Evolutionary conservation across 2,797 vertebrate species (phyloP), one percentile per base, ranked within the genome.

Genomic region (Trachops cirrhosus): DNA sequence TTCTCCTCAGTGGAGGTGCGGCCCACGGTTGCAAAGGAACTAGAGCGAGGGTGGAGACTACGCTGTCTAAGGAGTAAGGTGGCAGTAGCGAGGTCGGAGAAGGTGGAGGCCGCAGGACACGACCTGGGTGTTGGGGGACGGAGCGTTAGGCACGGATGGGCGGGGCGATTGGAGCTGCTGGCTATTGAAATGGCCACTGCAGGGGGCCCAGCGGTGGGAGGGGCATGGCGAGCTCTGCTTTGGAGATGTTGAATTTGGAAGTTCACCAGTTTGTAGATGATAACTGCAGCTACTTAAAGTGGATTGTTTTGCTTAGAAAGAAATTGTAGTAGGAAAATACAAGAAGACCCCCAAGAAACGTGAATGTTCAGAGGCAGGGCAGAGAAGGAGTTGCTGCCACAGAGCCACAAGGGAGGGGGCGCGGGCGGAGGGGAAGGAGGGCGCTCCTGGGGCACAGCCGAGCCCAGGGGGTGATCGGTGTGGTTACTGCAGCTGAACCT

Each of bases 281-380:
- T 79, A 15, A 16, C 6, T 74, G 70, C 93, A 74, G 75, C 50
- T 22, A 37, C 39, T 44, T 21, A 46, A 26, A 11, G 11, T 59
- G 39, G 79, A n/a, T 84, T 74, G 26, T 50, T 80, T 62, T 86
- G n/a, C 79, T 80, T 80, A 57, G 22, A 70, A 59, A 89, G 64
- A 95, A 68, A 52, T 44, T 1, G 0, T 70, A 64, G 9, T 22
- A 22, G 54, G 11, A 74, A 71, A 64, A 54, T 5, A 89, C 70
- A 83, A 22, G 37, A 50, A 14, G 39, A 1, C 24, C 59, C 80
- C 39, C 10, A 11, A 41, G 52, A 54, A 74, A 41, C 15, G 19
- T 26, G 29, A 29, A 7, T n/a, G 9, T 68, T 87, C 24, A 19
- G 67, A 67, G 50, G 6, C 29, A 34, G 37, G 21, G 26, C n/a